Conservation (phyloP, 2,113 vertebrate genomes). For the mouse (Mus musculus) region DNA sequence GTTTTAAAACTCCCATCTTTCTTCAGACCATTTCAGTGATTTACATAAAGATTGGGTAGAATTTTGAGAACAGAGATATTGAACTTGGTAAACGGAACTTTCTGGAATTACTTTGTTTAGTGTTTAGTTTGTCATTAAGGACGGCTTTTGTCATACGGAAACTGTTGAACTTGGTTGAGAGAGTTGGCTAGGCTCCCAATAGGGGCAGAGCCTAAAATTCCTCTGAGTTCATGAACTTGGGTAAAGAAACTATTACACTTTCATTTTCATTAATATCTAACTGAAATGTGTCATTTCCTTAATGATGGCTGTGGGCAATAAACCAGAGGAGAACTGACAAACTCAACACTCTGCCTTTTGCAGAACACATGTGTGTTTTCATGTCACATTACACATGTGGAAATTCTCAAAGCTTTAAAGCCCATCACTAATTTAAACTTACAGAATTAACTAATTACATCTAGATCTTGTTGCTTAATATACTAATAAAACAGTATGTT, state of each 20-base stretch:
- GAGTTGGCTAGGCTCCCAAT: neutral
- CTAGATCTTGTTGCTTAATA: conserved; percentile 30
- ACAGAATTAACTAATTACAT: neutral
- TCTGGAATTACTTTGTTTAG: neutral
- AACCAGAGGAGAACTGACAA: neutral
- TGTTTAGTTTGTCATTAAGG: conserved; percentile 4
- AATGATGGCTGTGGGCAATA: neutral
- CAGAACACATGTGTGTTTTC: conserved; percentile 48
- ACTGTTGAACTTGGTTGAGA: neutral
- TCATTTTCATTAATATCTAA: conserved; percentile 48
- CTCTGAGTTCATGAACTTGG: neutral
- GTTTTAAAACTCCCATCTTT: neutral
- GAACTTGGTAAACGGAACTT: conserved; percentile 15
- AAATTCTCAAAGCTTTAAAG: conserved; percentile 36
- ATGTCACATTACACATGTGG: neutral
- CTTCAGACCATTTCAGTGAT: neutral
- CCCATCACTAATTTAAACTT: conserved; percentile 11
- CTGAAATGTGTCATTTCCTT: conserved; percentile 1
- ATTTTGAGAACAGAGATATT: neutral
- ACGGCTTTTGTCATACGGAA: neutral
- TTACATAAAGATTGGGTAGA: neutral
- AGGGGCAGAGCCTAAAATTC: neutral
- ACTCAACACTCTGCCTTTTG: neutral
- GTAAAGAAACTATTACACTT: neutral
- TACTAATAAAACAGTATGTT: neutral